Evolutionary conservation across 2,888 invertebrate genomes (phyloP).

Genomic region (Tortricodes alternella): DNA sequence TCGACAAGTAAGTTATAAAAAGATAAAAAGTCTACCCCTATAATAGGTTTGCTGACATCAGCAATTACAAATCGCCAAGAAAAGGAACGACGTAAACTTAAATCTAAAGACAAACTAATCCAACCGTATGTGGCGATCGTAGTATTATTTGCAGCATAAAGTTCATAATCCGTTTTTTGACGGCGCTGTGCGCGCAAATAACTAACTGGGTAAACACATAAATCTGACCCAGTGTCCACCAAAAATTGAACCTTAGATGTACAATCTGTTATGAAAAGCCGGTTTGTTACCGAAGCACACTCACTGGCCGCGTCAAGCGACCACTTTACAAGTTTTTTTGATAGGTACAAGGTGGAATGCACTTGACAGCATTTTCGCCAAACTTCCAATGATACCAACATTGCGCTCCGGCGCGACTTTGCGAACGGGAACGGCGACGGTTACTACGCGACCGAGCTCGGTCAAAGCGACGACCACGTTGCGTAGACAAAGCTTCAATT

Average conservation of each 20-base stretch:
- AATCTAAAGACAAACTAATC: neutral
- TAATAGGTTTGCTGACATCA: conserved; percentile 19
- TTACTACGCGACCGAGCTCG: conserved; percentile 6
- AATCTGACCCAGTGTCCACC: too few species aligned
- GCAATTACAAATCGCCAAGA: conserved; percentile 5
- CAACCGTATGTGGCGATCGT: neutral
- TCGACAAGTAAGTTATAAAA: conserved; percentile 2
- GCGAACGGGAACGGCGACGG: neutral
- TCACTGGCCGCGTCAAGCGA: neutral
- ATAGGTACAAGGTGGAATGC: conserved; percentile 2
- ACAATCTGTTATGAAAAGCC: neutral
- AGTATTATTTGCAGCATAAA: too few species aligned
- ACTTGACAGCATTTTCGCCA: conserved; percentile 1
- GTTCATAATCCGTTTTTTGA: too few species aligned
- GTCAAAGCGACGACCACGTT: neutral
- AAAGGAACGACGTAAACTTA: neutral
- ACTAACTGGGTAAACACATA: conserved; percentile 4
- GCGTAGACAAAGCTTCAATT: conserved; percentile 7
- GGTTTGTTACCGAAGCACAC: neutral
- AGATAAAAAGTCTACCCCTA: too few species aligned
- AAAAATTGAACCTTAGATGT: neutral
- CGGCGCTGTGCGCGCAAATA: conserved; percentile 10
- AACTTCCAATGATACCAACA: conserved; percentile 2
- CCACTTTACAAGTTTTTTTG: neutral
- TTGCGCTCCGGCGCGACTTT: neutral